phyloP scores from a whole-genome alignment of 2,888 invertebrate genomes.

The Tetheella fluctuosa region DNA sequence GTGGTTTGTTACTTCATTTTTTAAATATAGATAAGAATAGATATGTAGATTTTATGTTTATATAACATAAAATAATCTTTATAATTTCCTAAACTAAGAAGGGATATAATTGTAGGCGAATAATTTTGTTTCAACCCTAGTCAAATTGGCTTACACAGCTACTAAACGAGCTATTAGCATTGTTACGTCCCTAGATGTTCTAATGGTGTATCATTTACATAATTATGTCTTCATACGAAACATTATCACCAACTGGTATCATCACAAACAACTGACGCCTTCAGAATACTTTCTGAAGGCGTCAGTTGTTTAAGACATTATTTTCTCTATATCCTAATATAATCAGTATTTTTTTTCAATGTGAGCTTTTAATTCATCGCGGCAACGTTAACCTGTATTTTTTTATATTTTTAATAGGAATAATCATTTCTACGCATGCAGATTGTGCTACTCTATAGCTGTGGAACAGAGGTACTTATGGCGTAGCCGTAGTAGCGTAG shows the following conservation, averaged over 20 bases:
- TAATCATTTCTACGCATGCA: background rate
- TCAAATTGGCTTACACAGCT: background rate
- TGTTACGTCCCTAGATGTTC: background rate
- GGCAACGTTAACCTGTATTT: background rate
- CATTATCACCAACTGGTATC: background rate
- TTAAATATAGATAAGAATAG: no score
- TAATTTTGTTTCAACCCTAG: background rate
- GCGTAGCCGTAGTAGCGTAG: no score
- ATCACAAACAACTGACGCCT: background rate
- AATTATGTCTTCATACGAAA: slow-evolving; percentile 7
- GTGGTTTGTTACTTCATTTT: no score
- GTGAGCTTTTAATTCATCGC: background rate
- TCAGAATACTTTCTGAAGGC: background rate
- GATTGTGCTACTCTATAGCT: background rate
- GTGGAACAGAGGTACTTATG: background rate
- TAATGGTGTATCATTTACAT: slow-evolving; percentile 1
- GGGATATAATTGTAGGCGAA: background rate
- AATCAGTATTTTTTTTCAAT: background rate
- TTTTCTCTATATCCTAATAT: background rate
- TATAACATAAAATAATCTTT: no score
- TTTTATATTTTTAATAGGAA: background rate
- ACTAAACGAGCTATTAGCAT: slow-evolving; percentile 2
- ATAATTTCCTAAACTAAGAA: background rate
- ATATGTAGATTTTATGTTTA: no score
- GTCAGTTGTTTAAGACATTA: no score